Evolutionary conservation across 2,113 vertebrate genomes (phyloP), one percentile per base, ranked within the genome.

Genomic region (Progne subis): DNA sequence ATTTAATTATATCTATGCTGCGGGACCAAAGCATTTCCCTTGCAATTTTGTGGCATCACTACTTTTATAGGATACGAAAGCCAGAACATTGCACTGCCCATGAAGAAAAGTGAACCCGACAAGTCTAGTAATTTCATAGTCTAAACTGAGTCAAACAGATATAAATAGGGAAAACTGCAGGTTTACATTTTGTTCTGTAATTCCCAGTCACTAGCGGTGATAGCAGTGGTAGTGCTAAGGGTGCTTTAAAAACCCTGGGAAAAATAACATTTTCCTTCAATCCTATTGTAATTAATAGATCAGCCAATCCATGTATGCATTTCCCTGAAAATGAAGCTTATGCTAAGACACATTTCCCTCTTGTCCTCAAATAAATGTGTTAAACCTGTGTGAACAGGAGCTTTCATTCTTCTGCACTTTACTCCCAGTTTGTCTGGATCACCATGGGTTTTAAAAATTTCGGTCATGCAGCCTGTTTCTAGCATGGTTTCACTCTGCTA

Each of bases 41-140:
- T 70, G 74, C 59, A 89, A 91, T 95, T 92, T 82, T 91, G 89
- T 74, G 90, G 92, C 84, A 95, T 90, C 25, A 1, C 70, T 80
- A 41, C 61, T 92, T 95, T 94, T 92, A 91, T 82, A 85, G 89
- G 67, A 87, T 91, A 85, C 83, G 79, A 92, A 95, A 96, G 76
- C 52, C 88, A 95, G 88, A 94, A 78, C 86, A 83, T 23, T 82
- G 82, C 47, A 65, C 25, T 80, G 53, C n/a, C 74, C 39, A 10
- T 82, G 90, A 94, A 87, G 57, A 26, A 88, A 96, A 96, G 37
- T 69, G 92, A 96, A 86, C 37, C 57, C 64, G 93, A 94, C 93
- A 95, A 94, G 79, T 61, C 52, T 59, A 81, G 90, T 74, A 84
- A 92, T 94, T 92, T 91, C 80, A 85, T 76, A 91, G 70, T 69